phyloP scores from a whole-genome alignment of 1,140 invertebrate genomes.

The Muscidifurax raptorellus region DNA sequence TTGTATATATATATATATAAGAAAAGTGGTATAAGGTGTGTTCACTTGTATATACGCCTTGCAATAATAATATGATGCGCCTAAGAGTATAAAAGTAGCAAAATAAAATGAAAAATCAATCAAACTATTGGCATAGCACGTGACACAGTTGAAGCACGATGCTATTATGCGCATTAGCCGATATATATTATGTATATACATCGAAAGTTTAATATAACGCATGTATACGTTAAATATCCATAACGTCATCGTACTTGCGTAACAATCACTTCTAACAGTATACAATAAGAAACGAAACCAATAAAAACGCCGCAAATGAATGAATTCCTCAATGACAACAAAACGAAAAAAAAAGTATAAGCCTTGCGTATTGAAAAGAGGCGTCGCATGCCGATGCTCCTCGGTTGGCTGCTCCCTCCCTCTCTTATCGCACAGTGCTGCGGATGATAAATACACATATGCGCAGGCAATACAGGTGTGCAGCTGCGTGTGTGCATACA shows the following conservation, averaged over 20 bases:
- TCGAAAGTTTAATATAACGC: no score
- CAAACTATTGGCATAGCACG: background rate
- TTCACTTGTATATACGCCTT: background rate
- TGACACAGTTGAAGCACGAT: background rate
- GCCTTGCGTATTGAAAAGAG: background rate
- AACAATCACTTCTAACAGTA: background rate
- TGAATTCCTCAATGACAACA: no score
- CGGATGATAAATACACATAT: background rate
- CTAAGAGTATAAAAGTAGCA: background rate
- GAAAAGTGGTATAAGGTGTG: background rate
- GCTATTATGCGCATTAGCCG: background rate
- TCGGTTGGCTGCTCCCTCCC: background rate
- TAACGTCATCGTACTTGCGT: background rate
- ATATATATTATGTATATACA: no score
- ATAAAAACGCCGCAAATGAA: no score
- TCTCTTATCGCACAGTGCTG: background rate
- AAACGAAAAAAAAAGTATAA: background rate
- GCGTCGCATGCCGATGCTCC: background rate
- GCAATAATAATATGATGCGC: background rate
- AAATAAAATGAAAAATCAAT: background rate
- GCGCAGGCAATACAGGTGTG: background rate
- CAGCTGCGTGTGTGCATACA: no score
- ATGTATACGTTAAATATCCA: no score
- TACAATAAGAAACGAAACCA: background rate
- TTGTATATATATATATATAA: background rate